A percentile compares a stretch with the other conserved stretches of the same genome.
Evolutionary conservation across 1,140 invertebrate species (phyloP).

Genomic region (Eueides isabella): DNA sequence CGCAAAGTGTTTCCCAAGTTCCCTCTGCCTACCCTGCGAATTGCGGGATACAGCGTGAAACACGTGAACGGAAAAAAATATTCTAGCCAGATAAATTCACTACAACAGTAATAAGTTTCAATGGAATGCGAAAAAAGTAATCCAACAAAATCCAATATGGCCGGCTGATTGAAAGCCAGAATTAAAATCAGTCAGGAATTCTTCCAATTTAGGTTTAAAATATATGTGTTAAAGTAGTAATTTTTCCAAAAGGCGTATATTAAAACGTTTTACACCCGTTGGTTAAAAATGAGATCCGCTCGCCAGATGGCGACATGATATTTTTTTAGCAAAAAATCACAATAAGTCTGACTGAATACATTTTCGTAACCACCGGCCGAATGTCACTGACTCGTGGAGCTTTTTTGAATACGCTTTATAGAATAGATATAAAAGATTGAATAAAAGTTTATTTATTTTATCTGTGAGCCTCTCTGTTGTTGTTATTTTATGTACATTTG

Average conservation of each 20-base stretch:
- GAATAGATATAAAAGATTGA: constrained; percentile 8
- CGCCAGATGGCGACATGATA: constrained; percentile 42
- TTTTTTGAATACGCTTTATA: constrained; percentile 20
- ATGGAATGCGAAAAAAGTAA: not conserved
- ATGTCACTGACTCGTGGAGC: constrained; percentile 20
- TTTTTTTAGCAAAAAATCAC: constrained; percentile 41
- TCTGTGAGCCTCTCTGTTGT: not conserved
- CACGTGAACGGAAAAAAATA: no score
- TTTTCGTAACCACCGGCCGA: constrained; percentile 31
- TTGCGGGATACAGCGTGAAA: no score
- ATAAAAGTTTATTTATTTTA: constrained; percentile 1
- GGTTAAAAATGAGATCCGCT: constrained; percentile 45
- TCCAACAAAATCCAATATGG: constrained; percentile 9
- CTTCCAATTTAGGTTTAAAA: constrained; percentile 1
- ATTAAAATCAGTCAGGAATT: constrained; percentile 6
- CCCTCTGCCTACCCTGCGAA: no score
- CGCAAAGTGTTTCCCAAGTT: no score
- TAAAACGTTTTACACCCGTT: constrained; percentile 33
- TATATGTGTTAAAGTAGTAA: not conserved
- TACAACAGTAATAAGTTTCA: not conserved
- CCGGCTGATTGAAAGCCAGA: not conserved
- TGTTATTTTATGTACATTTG: not conserved
- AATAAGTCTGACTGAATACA: constrained; percentile 41
- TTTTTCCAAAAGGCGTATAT: constrained; percentile 25
- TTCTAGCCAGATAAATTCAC: not conserved